Conservation (phyloP, 1,140 invertebrate species). For the Apis laboriosa region DNA sequence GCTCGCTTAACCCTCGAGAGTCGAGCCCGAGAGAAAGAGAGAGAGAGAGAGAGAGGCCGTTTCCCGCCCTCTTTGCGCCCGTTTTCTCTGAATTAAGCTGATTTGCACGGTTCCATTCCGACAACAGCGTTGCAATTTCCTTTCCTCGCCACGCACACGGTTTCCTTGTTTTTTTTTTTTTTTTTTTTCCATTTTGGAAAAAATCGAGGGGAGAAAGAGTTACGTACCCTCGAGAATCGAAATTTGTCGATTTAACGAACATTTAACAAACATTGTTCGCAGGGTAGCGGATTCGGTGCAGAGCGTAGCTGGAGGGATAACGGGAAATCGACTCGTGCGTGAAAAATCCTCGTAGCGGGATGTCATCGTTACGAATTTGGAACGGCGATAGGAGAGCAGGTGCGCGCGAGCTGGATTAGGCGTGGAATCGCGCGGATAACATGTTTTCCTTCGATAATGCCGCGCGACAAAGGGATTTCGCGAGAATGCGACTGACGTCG, state of each 20-base stretch:
- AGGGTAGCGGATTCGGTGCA: not conserved
- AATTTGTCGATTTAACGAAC: constrained; percentile 7
- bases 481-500: constrained; percentile 29
- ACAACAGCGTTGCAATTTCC: constrained; percentile 58
- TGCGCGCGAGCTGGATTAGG: constrained; percentile 50
- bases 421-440: constrained; percentile 49
- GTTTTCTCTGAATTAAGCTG: constrained; percentile 65
- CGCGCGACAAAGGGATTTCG: constrained; percentile 41
- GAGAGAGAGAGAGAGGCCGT: not conserved
- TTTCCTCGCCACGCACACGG: not conserved
- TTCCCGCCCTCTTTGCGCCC: constrained; percentile 57
- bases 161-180: not conserved
- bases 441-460: constrained; percentile 46
- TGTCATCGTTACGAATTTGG: constrained; percentile 11
- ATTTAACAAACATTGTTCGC: not conserved
- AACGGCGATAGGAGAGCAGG: constrained; percentile 34
- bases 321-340: too few species aligned
- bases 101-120: constrained; percentile 64
- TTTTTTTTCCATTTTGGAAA: not conserved
- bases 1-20: not conserved
- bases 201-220: constrained; percentile 4
- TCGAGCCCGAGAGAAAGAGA: not conserved
- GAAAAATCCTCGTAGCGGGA: not conserved
- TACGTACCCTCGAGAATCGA: not conserved
- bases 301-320: not conserved